Evolutionary conservation across 2,113 vertebrate genomes (phyloP), one percentile per base, ranked within the genome.

Genomic region (Tringa solitaria): DNA sequence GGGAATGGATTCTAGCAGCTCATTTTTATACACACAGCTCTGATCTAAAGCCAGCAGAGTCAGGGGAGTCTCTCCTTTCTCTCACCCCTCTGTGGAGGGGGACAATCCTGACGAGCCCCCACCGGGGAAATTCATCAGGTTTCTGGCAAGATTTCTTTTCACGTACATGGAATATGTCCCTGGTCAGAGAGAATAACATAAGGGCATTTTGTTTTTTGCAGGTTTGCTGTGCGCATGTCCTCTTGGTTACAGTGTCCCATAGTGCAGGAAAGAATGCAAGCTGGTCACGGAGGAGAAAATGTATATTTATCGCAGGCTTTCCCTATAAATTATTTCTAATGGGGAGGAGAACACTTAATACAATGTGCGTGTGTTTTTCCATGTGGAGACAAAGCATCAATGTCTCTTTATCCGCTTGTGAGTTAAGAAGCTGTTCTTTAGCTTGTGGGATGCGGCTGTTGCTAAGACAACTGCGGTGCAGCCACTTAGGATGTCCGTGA

Each of bases 401-500:
- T 57, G 85, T 79, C 91, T 89, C 81, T 69, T 53, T 76, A 87
- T 59, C 82, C 0, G 18, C 84, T 46, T 54, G 45, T 27, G 77
- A 89, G 85, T 84, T 82, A 74, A 95, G 93, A 61, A 93, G 82
- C 77, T 65, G 53, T 78, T 91, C 76, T 85, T 75, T 9, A 87
- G 70, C 73, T 73, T 28, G 46, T 91, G 89, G 95, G 89, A 91
- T 89, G 83, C 87, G 89, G 70, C 72, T 84, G 96, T 97, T 97
- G 96, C 96, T 96, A 97, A 68, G 97, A 96, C 97, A 96, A 97
- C 97, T 87, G 90, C 4, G 0, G 91, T 64, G 93, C 78, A 84
- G 75, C 61, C 70, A 37, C 89, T 90, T 67, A 28, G 61, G 12
- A 45, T 45, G 81, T 32, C 94, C 81, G 14, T 96, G 96, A 94